Evolutionary conservation across 2,113 vertebrate genomes (phyloP).

Genomic region (Myrmecobius fasciatus): DNA sequence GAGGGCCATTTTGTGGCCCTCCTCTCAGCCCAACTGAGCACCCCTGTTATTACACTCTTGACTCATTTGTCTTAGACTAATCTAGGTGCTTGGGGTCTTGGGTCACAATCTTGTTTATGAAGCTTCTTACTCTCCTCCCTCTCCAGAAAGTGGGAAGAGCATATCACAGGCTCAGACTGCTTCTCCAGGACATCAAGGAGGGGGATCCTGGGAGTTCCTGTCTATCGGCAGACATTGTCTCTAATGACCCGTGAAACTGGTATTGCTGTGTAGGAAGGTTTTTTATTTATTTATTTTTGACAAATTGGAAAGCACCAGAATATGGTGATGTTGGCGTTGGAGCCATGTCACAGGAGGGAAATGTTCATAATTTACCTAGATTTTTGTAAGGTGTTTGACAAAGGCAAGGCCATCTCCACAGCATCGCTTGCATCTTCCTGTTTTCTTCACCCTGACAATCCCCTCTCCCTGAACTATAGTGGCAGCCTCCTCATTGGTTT

Average conservation of each 20-base stretch:
- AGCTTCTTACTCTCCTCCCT: neutral
- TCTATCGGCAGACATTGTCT: neutral
- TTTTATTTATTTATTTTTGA: too few relatives aligned
- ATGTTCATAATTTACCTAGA: neutral
- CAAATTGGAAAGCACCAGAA: slow-evolving; percentile 29
- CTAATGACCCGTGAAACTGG: neutral
- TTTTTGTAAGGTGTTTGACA: neutral
- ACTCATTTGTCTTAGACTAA: neutral
- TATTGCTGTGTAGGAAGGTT: slow-evolving; percentile 49
- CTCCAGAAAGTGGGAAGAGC: neutral
- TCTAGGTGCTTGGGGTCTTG: neutral
- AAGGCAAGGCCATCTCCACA: too few relatives aligned
- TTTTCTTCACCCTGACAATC: too few relatives aligned
- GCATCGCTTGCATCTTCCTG: too few relatives aligned
- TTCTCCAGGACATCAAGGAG: neutral
- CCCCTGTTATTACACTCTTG: neutral
- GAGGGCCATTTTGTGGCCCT: neutral
- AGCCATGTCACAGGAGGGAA: neutral
- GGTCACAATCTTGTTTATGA: neutral
- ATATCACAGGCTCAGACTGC: neutral
- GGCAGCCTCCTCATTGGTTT: too few relatives aligned
- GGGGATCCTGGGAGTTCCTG: neutral
- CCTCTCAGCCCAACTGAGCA: neutral
- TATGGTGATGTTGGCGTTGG: neutral
- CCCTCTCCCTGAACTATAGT: too few relatives aligned